Conservation (phyloP, 2,888 invertebrate species). For the Miltochrista miniata region DNA sequence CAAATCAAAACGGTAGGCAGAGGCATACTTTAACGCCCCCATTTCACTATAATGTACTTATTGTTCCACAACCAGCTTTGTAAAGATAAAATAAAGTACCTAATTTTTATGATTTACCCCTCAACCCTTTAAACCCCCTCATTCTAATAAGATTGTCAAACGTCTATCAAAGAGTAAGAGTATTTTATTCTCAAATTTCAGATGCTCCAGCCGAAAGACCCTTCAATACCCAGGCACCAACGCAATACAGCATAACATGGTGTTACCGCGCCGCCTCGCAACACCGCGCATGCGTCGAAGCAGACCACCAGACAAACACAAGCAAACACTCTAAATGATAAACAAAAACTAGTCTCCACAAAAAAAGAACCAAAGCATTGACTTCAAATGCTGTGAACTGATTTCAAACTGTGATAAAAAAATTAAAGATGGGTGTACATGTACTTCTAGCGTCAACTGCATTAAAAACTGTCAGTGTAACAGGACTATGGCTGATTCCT, state of each 20-base stretch:
- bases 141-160: too few species aligned
- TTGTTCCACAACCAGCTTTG: too few species aligned
- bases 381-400: slow-evolving; percentile 39
- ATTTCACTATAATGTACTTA: too few species aligned
- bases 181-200: slow-evolving; percentile 42
- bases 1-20: too few species aligned
- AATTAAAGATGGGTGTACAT: slow-evolving; percentile 86
- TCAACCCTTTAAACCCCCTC: too few species aligned
- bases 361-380: slow-evolving; percentile 45
- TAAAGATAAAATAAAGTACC: too few species aligned
- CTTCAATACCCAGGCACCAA: slow-evolving; percentile 31
- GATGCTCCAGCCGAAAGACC: slow-evolving; percentile 44
- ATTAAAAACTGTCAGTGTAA: slow-evolving; percentile 89
- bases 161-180: background rate
- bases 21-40: too few species aligned
- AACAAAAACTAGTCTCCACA: slow-evolving; percentile 52
- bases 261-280: slow-evolving; percentile 50
- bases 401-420: slow-evolving; percentile 31
- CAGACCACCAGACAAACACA: slow-evolving; percentile 72
- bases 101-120: too few species aligned
- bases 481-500: slow-evolving; percentile 93
- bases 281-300: slow-evolving; percentile 59
- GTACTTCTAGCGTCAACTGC: slow-evolving; percentile 90
- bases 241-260: slow-evolving; percentile 72
- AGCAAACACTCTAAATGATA: slow-evolving; percentile 31